phyloP scores from a whole-genome alignment of 2,797 vertebrate genomes.

The Lagorchestes hirsutus region DNA sequence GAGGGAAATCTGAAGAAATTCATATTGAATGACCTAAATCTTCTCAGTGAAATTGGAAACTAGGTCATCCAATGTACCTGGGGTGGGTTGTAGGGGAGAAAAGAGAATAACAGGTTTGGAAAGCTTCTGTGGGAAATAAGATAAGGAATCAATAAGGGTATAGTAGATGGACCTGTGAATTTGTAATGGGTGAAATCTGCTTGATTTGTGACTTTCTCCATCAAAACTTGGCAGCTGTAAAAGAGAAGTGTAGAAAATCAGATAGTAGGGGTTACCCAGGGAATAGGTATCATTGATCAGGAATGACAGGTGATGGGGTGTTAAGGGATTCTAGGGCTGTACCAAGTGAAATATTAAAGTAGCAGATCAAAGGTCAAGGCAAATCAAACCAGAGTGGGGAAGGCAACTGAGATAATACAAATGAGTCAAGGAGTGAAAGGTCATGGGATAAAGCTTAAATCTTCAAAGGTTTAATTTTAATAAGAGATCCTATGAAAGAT shows the following conservation, averaged over 20 bases:
- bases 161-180: not conserved
- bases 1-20: not conserved
- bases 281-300: not conserved
- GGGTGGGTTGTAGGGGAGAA: not conserved
- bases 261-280: not conserved
- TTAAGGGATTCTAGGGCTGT: not conserved
- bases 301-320: not conserved
- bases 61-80: not conserved
- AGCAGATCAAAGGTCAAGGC: not conserved
- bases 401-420: not conserved
- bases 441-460: not conserved
- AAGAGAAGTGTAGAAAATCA: not conserved
- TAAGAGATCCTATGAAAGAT: not conserved
- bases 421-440: not conserved
- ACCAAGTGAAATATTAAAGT: not conserved
- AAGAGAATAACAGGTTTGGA: not conserved
- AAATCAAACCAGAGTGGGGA: not conserved
- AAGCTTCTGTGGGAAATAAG: not conserved
- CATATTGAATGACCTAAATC: slow-evolving; percentile 6
- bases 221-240: not conserved
- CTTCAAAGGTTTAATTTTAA: not conserved
- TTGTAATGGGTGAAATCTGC: not conserved
- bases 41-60: not conserved
- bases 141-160: not conserved
- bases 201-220: slow-evolving; percentile 9